Evolutionary conservation across 2,113 vertebrate species (phyloP).

Genomic region (Ageneiosus marmoratus): DNA sequence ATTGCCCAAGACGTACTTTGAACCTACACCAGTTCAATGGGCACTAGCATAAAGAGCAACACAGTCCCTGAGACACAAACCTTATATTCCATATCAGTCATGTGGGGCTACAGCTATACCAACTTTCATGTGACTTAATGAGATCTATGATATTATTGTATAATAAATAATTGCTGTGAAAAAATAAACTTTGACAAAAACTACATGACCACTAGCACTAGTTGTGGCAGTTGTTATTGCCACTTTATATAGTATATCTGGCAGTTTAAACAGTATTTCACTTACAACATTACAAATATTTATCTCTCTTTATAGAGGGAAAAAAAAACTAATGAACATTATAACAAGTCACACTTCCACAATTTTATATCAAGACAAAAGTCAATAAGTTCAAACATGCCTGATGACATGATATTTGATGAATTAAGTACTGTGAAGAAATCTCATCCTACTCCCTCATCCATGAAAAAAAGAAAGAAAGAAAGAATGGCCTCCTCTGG

Average conservation of each 20-base stretch:
- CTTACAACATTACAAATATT: neutral
- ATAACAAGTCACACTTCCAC: neutral
- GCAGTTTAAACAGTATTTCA: neutral
- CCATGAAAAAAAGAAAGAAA: neutral
- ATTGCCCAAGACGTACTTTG: too few species aligned
- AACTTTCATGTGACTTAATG: too few species aligned
- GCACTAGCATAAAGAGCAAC: too few species aligned
- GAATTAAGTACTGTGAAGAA: neutral
- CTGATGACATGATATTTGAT: neutral
- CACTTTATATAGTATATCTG: neutral
- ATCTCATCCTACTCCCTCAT: neutral
- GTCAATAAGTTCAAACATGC: neutral
- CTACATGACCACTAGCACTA: too few species aligned
- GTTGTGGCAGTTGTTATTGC: neutral
- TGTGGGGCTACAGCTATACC: too few species aligned
- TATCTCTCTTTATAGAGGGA: neutral
- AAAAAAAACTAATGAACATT: neutral
- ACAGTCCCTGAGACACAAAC: too few species aligned
- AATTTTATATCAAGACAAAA: neutral
- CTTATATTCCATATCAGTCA: too few species aligned
- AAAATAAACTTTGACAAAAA: too few species aligned
- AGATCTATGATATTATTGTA: too few species aligned
- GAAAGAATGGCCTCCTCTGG: neutral
- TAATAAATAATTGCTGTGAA: too few species aligned
- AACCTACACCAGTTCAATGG: too few species aligned